Percentiles rank a stretch among this genome's conserved stretches.
Conservation (phyloP, 2,113 vertebrate species). For the Coturnix japonica region DNA sequence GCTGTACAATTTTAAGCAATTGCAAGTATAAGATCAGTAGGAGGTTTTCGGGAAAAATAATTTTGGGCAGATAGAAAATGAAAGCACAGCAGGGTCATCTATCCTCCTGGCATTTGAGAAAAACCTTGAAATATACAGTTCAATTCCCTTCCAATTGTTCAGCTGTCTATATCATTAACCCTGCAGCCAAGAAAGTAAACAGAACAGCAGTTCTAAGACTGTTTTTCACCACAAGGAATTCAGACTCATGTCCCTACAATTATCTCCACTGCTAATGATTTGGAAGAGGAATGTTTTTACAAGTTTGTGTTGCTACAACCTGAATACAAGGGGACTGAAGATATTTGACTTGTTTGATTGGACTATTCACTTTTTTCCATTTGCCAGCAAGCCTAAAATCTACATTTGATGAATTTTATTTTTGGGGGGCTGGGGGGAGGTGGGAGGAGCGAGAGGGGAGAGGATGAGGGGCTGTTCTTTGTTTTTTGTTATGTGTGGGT, state of each 20-base stretch:
- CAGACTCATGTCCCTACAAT: conserved; percentile 24
- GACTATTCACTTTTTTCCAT: background rate
- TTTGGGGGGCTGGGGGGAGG: too few relatives aligned
- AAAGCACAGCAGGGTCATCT: conserved; percentile 35
- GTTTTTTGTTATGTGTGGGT: too few relatives aligned
- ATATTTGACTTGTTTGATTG: background rate
- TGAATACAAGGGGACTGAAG: background rate
- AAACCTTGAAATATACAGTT: conserved; percentile 35
- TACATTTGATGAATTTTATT: background rate
- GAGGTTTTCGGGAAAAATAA: conserved; percentile 43
- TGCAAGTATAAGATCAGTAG: background rate
- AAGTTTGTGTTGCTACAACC: conserved; percentile 23
- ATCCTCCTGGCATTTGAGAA: conserved; percentile 37
- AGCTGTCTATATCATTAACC: conserved; percentile 50
- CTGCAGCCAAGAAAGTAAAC: background rate
- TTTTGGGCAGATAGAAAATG: conserved; percentile 34
- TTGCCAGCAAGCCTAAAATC: background rate
- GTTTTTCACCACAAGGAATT: conserved; percentile 20
- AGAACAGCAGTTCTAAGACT: conserved; percentile 22
- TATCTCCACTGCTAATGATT: conserved; percentile 31
- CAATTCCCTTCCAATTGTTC: conserved; percentile 45
- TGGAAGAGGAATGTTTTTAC: conserved; percentile 3
- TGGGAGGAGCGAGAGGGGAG: too few relatives aligned
- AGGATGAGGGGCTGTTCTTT: too few relatives aligned
- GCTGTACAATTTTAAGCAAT: background rate